These are phyloP conservation scores for Coecobrya sp. DNA, from an alignment of 2,888 invertebrate genomes.

Conservation along the genomic window DNA sequence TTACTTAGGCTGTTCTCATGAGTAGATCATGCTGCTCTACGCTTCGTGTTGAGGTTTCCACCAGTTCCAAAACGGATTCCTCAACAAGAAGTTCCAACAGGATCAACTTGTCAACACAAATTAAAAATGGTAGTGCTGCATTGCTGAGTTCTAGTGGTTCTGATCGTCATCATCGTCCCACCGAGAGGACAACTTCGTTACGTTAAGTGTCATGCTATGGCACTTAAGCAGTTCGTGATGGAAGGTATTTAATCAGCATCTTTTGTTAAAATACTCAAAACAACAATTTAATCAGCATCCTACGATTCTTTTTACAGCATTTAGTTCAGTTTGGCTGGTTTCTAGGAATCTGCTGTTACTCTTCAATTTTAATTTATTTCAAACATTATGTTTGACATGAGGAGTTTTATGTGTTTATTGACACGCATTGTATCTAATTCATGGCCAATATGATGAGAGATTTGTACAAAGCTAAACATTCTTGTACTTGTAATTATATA, in stretches of 20 bases:
- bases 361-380: no score
- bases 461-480: slow-evolving; percentile 20
- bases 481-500: background rate
- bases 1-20: slow-evolving; percentile 87
- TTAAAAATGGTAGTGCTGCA: slow-evolving; percentile 74
- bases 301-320: no score
- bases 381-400: no score
- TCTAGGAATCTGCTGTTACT: no score
- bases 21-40: slow-evolving; percentile 88
- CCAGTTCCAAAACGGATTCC: slow-evolving; percentile 84
- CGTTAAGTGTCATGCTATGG: slow-evolving; percentile 40
- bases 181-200: slow-evolving; percentile 67
- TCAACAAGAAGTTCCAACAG: slow-evolving; percentile 85
- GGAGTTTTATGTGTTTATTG: no score
- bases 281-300: no score
- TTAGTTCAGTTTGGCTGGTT: no score
- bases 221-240: no score
- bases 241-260: no score
- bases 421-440: no score
- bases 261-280: no score
- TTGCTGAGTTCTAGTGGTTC: slow-evolving; percentile 68
- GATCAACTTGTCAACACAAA: slow-evolving; percentile 83
- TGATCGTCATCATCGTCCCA: slow-evolving; percentile 59
- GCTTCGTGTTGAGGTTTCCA: slow-evolving; percentile 83
- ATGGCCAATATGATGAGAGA: background rate